Evolutionary conservation across 1,140 invertebrate species (phyloP).

Genomic region (Dendroctonus valens): DNA sequence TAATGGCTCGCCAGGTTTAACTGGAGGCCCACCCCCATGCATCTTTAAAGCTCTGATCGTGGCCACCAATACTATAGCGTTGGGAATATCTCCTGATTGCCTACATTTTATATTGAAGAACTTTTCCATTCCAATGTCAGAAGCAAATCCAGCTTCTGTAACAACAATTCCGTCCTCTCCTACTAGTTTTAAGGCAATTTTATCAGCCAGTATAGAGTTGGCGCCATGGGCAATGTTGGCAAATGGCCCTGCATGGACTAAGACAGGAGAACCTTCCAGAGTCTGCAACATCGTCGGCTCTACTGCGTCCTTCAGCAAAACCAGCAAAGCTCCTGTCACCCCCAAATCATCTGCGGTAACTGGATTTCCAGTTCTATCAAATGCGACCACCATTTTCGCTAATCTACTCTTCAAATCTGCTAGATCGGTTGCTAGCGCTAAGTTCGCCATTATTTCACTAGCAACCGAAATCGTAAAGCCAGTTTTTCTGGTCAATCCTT

Average conservation of each 20-base stretch:
- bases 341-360: slow-evolving; percentile 92
- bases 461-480: slow-evolving; percentile 93
- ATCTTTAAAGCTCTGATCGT: slow-evolving; percentile 96
- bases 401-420: slow-evolving; percentile 88
- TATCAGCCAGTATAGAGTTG: slow-evolving; percentile 94
- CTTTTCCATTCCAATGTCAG: slow-evolving; percentile 99
- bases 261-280: slow-evolving; percentile 90
- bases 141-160: slow-evolving; percentile 98
- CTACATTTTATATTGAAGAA: slow-evolving; percentile 99
- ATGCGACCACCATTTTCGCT: slow-evolving; percentile 90
- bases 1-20: slow-evolving; percentile 80
- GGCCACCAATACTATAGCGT: slow-evolving; percentile 89
- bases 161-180: slow-evolving; percentile 89
- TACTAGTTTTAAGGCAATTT: slow-evolving; percentile 92
- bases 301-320: slow-evolving; percentile 89
- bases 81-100: slow-evolving; percentile 81
- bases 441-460: slow-evolving; percentile 98
- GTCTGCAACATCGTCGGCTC: slow-evolving; percentile 98
- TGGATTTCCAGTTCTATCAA: slow-evolving; percentile 76
- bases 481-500: slow-evolving; percentile 79
- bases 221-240: slow-evolving; percentile 99
- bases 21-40: slow-evolving; percentile 94
- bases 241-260: slow-evolving; percentile 97
- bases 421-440: slow-evolving; percentile 69
- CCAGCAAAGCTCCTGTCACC: slow-evolving; percentile 47